These are phyloP conservation scores for Dolichallabes microphthalmus DNA, from an alignment of 2,113 vertebrate genomes.

Conservation along the genomic window DNA sequence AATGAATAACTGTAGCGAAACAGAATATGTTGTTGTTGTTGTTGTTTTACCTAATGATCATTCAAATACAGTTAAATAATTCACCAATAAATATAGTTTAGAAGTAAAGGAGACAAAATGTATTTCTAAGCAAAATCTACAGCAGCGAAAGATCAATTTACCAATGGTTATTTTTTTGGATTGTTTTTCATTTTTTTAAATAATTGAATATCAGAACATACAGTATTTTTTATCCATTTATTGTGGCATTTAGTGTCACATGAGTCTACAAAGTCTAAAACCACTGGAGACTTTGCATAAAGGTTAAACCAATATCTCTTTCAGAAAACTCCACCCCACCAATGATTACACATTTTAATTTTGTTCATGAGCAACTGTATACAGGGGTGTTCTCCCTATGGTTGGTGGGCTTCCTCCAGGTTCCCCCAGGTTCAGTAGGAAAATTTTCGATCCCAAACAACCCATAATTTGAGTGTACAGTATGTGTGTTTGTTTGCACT, in stretches of 20 bases:
- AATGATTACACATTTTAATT: background rate
- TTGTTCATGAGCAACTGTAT: background rate
- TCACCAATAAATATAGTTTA: no score
- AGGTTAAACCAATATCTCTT: background rate
- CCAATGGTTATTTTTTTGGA: background rate
- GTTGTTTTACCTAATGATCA: background rate
- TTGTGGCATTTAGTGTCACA: background rate
- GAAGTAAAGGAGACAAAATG: background rate
- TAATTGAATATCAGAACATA: background rate
- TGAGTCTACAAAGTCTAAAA: background rate
- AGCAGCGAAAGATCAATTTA: background rate
- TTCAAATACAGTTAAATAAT: background rate
- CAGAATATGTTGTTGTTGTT: background rate
- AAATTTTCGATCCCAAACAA: no score
- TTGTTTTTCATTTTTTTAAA: background rate
- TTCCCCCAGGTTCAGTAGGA: no score
- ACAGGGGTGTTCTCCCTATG: no score
- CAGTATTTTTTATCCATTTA: background rate
- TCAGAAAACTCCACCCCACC: background rate
- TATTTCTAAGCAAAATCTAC: background rate
- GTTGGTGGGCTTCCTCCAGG: no score
- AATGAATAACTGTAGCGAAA: background rate
- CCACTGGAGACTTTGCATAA: background rate
- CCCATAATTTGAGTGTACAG: no score
- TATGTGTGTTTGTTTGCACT: no score